Conservation (phyloP, 2,797 vertebrate genomes). For the Pogoniulus pusillus region DNA sequence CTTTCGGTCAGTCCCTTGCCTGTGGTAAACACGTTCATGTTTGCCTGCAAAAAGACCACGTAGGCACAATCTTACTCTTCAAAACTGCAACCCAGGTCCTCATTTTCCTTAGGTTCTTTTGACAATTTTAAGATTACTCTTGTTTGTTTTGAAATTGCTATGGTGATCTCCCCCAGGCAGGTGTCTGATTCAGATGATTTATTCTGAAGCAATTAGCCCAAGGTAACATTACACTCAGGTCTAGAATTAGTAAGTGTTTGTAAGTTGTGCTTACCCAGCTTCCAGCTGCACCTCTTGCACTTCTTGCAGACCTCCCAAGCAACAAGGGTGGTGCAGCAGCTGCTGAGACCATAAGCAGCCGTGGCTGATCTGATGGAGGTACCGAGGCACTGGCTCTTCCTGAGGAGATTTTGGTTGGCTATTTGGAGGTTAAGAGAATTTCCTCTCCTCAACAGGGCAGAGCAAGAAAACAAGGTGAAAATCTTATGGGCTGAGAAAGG, state of each 20-base stretch:
- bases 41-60: not conserved
- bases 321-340: not conserved
- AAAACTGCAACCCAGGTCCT: not conserved
- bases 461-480: not conserved
- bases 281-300: not conserved
- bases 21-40: not conserved
- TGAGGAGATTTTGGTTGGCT: not conserved
- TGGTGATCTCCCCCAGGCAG: slow-evolving; percentile 10
- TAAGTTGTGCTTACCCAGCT: not conserved
- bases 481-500: not conserved
- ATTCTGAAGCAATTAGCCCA: slow-evolving; percentile 8
- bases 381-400: not conserved
- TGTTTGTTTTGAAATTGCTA: slow-evolving; percentile 45
- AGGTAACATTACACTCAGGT: slow-evolving; percentile 20
- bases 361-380: not conserved
- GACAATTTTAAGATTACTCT: not conserved
- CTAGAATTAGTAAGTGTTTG: not conserved
- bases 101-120: not conserved
- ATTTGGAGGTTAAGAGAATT: not conserved
- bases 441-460: not conserved
- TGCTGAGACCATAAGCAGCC: not conserved
- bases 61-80: not conserved
- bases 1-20: not conserved
- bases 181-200: slow-evolving; percentile 16
- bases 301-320: slow-evolving; percentile 1